Percentiles rank a stretch among this genome's conserved stretches.
Conservation (phyloP, 2,888 invertebrate genomes). For the Sympetrum striolatum region DNA sequence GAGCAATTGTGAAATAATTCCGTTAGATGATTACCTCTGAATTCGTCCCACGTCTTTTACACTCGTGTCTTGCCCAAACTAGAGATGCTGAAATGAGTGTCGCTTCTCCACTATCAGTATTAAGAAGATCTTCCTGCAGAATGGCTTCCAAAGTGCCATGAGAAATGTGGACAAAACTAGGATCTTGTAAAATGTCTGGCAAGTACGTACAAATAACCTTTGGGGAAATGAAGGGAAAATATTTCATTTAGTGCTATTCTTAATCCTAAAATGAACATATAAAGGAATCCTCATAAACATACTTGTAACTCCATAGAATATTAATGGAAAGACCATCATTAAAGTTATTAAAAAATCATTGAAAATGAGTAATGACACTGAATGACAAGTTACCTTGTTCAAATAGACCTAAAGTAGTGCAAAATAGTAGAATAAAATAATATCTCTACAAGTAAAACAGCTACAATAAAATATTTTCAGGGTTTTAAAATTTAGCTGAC, state of each 20-base stretch:
- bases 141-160: constrained; percentile 11
- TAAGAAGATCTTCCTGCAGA: constrained; percentile 5
- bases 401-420: too few species aligned
- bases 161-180: not conserved
- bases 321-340: too few species aligned
- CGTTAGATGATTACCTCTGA: not conserved
- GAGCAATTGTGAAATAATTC: too few species aligned
- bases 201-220: constrained; percentile 30
- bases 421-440: too few species aligned
- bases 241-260: not conserved
- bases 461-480: not conserved
- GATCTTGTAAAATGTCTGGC: constrained; percentile 12
- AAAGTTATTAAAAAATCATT: too few species aligned
- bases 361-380: too few species aligned
- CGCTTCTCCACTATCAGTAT: constrained; percentile 9
- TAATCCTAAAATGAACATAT: too few species aligned
- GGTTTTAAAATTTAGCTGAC: not conserved
- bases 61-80: constrained; percentile 8
- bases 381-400: too few species aligned
- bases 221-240: not conserved
- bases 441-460: too few species aligned
- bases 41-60: not conserved
- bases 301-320: too few species aligned
- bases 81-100: constrained; percentile 1
- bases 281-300: too few species aligned